phyloP scores from a whole-genome alignment of 2,888 invertebrate species.

The Harmothoe impar region DNA sequence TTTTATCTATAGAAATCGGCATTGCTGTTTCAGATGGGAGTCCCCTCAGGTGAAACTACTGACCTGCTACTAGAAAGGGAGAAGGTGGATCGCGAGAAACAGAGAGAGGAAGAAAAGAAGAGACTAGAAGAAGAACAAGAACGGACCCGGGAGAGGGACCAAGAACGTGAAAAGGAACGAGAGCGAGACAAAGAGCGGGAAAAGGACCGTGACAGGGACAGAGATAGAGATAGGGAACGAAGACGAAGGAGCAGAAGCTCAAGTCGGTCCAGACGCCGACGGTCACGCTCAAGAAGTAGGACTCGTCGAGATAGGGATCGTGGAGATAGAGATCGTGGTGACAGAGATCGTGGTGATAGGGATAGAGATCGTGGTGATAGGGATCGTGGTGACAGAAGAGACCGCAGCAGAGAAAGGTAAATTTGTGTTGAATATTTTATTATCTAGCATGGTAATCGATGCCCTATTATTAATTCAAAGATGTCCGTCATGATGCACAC shows the following conservation, averaged over 20 bases:
- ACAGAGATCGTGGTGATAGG: not conserved
- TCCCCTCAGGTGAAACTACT: not conserved
- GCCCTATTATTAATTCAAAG: no score
- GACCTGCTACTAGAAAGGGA: conserved; percentile 32
- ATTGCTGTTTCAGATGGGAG: not conserved
- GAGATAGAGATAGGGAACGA: conserved; percentile 58
- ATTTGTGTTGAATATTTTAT: not conserved
- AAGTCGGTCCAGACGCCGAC: not conserved
- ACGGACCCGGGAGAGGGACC: conserved; percentile 59
- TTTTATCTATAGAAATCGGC: not conserved
- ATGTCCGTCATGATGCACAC: no score
- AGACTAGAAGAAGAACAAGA: not conserved
- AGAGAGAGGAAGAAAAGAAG: conserved; percentile 42
- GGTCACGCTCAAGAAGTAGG: not conserved
- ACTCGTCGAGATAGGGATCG: not conserved
- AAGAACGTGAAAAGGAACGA: conserved; percentile 66
- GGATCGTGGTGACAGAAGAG: conserved; percentile 35
- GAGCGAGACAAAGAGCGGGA: conserved; percentile 68
- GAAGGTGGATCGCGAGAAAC: conserved; percentile 60
- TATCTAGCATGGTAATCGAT: no score
- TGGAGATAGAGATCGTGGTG: conserved; percentile 18
- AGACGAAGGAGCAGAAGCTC: conserved; percentile 49
- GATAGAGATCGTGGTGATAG: conserved; percentile 45
- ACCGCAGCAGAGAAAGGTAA: conserved; percentile 57
- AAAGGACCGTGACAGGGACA: conserved; percentile 60